phyloP scores from a whole-genome alignment of 2,113 vertebrate genomes.

The Thalassarche chlororhynchos region DNA sequence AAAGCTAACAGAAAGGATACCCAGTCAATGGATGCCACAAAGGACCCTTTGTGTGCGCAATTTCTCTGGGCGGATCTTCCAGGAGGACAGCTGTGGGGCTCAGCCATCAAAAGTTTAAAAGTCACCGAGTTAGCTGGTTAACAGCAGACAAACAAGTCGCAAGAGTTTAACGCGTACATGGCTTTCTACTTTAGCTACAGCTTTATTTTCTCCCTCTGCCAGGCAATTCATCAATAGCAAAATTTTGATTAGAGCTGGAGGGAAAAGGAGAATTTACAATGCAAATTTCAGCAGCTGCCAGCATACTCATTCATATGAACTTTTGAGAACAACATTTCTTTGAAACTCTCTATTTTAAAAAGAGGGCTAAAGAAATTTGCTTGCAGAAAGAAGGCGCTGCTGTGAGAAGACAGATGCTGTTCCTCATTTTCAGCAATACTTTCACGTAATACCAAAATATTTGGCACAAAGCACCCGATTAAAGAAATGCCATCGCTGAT shows the following conservation, averaged over 20 bases:
- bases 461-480: neutral
- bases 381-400: neutral
- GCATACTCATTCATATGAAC: neutral
- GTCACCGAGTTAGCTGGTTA: neutral
- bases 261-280: neutral
- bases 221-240: neutral
- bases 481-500: neutral
- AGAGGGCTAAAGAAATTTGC: neutral
- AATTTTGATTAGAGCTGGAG: neutral
- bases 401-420: neutral
- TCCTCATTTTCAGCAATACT: neutral
- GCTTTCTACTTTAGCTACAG: neutral
- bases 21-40: neutral
- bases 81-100: neutral
- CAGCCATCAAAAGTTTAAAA: neutral
- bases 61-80: neutral
- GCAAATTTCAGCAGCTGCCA: neutral
- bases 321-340: neutral
- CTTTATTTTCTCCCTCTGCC: neutral
- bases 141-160: neutral
- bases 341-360: neutral
- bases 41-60: neutral
- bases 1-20: neutral
- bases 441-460: neutral
- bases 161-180: neutral